Conservation (phyloP, 2,113 vertebrate species). For the Coracopsis vasa region DNA sequence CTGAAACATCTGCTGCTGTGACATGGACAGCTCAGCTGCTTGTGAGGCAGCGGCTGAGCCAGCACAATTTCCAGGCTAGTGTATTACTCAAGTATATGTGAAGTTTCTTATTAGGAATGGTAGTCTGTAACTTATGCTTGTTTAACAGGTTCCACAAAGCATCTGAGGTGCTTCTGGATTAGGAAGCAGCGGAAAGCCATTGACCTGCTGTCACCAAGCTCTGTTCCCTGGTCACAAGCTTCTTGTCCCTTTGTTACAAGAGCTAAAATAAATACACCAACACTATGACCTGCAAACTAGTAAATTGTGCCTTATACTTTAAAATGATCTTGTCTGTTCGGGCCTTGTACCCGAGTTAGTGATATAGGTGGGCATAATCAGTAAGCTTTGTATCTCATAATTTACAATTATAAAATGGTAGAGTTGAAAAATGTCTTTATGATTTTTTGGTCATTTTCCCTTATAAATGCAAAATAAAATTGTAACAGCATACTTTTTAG, state of each 20-base stretch:
- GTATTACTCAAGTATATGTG: background rate
- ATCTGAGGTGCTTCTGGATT: background rate
- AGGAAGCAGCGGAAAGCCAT: rapidly evolving
- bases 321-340: background rate
- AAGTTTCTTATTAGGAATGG: background rate
- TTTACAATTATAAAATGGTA: background rate
- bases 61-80: background rate
- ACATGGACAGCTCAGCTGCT: background rate
- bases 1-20: background rate
- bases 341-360: background rate
- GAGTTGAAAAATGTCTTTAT: background rate
- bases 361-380: background rate
- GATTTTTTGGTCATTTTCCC: background rate
- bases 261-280: background rate
- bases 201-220: background rate
- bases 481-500: background rate
- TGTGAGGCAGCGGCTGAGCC: background rate
- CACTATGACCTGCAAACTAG: background rate
- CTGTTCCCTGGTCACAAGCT: background rate
- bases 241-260: background rate
- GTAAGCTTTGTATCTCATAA: background rate
- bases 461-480: background rate
- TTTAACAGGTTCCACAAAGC: background rate
- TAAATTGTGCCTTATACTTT: background rate
- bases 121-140: background rate